Evolutionary conservation across 2,888 invertebrate genomes (phyloP).

Genomic region (Pantelozetes paolii): DNA sequence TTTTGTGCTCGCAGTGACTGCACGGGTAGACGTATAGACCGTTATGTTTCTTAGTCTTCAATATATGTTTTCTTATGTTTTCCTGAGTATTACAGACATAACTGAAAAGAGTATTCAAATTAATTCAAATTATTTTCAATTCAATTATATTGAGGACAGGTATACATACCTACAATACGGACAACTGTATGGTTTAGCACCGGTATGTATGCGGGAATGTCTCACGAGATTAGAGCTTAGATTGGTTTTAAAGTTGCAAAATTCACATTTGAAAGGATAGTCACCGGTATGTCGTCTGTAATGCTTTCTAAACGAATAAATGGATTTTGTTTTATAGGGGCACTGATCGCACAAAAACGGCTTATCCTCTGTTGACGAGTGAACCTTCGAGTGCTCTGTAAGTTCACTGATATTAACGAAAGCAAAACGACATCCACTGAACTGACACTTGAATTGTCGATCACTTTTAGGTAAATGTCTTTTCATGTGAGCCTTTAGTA

Average conservation of each 20-base stretch:
- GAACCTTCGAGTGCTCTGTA: background rate
- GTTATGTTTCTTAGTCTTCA: slow-evolving; percentile 22
- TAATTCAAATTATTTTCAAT: background rate
- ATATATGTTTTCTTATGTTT: slow-evolving; percentile 28
- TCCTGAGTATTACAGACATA: slow-evolving; percentile 31
- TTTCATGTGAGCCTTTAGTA: slow-evolving; percentile 14
- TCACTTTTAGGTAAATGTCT: slow-evolving; percentile 34
- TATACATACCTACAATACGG: slow-evolving; percentile 28
- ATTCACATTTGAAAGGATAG: slow-evolving; percentile 7
- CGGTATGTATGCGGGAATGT: slow-evolving; percentile 10
- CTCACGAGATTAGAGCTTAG: slow-evolving; percentile 11
- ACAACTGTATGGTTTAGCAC: slow-evolving; percentile 3
- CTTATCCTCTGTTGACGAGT: background rate
- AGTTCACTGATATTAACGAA: slow-evolving; percentile 6
- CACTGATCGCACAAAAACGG: slow-evolving; percentile 14
- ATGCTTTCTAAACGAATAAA: slow-evolving; percentile 23
- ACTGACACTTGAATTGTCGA: slow-evolving; percentile 26
- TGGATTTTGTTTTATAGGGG: slow-evolving; percentile 19
- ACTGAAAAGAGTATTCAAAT: background rate
- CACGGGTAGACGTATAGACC: slow-evolving; percentile 24
- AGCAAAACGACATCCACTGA: background rate
- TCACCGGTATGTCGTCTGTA: slow-evolving; percentile 29
- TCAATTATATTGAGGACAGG: background rate
- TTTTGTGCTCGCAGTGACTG: slow-evolving; percentile 14
- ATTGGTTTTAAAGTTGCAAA: background rate